Evolutionary conservation across 2,888 invertebrate genomes (phyloP).

Genomic region (Plebejus anna): DNA sequence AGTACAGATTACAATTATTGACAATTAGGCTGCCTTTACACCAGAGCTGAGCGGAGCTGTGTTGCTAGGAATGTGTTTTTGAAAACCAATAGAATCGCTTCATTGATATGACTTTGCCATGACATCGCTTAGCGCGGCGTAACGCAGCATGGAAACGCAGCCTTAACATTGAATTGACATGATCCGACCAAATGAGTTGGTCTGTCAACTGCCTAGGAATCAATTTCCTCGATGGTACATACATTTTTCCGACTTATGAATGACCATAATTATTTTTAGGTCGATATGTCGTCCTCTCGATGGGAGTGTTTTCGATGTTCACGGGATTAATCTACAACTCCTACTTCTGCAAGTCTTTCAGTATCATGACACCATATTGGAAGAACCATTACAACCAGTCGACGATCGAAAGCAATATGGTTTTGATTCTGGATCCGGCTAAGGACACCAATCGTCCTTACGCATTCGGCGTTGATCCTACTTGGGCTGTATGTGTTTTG

Average conservation of each 20-base stretch:
- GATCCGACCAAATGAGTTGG: too few relatives aligned
- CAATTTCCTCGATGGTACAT: too few relatives aligned
- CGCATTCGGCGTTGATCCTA: constrained; percentile 88
- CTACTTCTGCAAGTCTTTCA: constrained; percentile 91
- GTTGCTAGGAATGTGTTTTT: too few relatives aligned
- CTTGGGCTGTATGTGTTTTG: constrained; percentile 77
- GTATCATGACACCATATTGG: constrained; percentile 91
- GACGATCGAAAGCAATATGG: constrained; percentile 38
- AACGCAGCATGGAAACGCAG: too few relatives aligned
- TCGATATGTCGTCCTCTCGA: constrained; percentile 95
- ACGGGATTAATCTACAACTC: constrained; percentile 99
- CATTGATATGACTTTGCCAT: too few relatives aligned
- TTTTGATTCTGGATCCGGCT: constrained; percentile 81
- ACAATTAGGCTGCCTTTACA: too few relatives aligned
- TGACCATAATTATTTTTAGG: constrained; percentile 70
- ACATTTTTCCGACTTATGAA: not conserved
- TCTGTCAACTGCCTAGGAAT: too few relatives aligned
- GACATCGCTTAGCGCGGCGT: too few relatives aligned
- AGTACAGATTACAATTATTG: too few relatives aligned
- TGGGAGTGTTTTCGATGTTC: constrained; percentile 96
- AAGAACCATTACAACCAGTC: constrained; percentile 30
- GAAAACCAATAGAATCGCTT: too few relatives aligned
- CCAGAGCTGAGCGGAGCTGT: too few relatives aligned
- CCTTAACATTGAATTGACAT: too few relatives aligned
- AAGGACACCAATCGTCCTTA: constrained; percentile 83